Evolutionary conservation across 92 coral and sea anemone species (phyloP).

Genomic region (Blastomussa wellsi): DNA sequence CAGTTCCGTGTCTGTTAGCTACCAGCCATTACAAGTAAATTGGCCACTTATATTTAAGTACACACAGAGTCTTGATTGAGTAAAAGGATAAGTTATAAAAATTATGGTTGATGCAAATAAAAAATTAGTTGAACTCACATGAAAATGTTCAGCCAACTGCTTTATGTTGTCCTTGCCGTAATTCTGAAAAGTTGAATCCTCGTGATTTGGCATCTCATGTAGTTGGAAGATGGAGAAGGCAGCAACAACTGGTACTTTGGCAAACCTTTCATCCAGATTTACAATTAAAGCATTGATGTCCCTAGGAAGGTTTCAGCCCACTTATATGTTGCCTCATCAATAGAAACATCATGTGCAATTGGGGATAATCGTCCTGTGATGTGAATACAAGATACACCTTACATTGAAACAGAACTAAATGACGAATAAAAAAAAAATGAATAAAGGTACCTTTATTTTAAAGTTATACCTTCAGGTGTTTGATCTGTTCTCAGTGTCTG

Average conservation of each 20-base stretch:
- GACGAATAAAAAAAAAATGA: background rate
- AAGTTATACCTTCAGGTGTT: background rate
- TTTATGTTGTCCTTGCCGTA: too few relatives aligned
- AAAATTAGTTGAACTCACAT: too few relatives aligned
- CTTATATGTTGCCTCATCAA: constrained; percentile 6
- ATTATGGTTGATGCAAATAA: too few relatives aligned
- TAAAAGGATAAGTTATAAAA: too few relatives aligned
- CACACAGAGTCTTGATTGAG: too few relatives aligned
- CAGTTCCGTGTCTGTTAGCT: too few relatives aligned
- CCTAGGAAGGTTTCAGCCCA: constrained; percentile 13
- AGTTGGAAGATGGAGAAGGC: constrained; percentile 18
- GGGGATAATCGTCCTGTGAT: constrained; percentile 19
- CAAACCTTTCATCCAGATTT: constrained; percentile 6
- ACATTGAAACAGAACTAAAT: background rate
- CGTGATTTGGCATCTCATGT: background rate
- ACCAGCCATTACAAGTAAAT: too few relatives aligned
- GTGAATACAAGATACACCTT: background rate
- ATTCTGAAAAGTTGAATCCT: too few relatives aligned
- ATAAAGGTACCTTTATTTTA: too few relatives aligned
- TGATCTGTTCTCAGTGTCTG: constrained; percentile 27
- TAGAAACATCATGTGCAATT: background rate
- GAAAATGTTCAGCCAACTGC: too few relatives aligned
- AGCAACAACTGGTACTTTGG: constrained; percentile 27
- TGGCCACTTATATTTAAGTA: too few relatives aligned
- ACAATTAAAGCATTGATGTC: background rate